Evolutionary conservation across 2,888 invertebrate genomes (phyloP), one percentile per base, ranked within the genome.

Genomic region (Caenorhabditis sp.): DNA sequence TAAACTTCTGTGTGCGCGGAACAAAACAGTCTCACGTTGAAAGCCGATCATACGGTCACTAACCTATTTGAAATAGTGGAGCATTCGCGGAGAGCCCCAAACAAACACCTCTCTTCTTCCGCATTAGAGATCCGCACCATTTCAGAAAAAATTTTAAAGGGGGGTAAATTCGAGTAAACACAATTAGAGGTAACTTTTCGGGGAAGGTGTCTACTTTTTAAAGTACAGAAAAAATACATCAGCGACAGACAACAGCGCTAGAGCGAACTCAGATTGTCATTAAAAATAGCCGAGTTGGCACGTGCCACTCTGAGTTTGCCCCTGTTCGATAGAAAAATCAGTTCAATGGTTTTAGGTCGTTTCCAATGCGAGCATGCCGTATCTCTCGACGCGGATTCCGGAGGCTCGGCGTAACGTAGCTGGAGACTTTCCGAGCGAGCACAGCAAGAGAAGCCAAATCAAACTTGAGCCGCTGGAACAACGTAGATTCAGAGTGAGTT

Each of bases 401-500:
- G 82, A 83, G 39, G 81, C 80, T 3, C 75, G 79, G 24, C 70
- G 78, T 26, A 72, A 80, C 20, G 52, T 86, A 46, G 84, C 83
- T 32, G 85, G 81, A 37, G 88, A 88, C 72, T 88, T 89, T 61
- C 85, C 88, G 7, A 84, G 86, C 20, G 81, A 81, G 52, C 86
- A 87, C 79, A 82, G 81, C 59, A 84, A 85, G 43, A 63, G 86
- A 15, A 80, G 80, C 43, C 83, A 82, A 46, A 82, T 88, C 74
- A 88, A 89, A 66, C 77, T 89, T 55, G 89, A 89, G 45, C 86
- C 89, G 9, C 52, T 89, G 56, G 89, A 88, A 61, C 88, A 87
- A 58, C 78, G 87, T 17, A 66, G 83, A 50, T 79, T 88, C 61
- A 79, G 84, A 62, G 87, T 86, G 37, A 41, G 70, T 55, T 30